Conservation (phyloP, 2,888 invertebrate species). For the Limnephilus lunatus region DNA sequence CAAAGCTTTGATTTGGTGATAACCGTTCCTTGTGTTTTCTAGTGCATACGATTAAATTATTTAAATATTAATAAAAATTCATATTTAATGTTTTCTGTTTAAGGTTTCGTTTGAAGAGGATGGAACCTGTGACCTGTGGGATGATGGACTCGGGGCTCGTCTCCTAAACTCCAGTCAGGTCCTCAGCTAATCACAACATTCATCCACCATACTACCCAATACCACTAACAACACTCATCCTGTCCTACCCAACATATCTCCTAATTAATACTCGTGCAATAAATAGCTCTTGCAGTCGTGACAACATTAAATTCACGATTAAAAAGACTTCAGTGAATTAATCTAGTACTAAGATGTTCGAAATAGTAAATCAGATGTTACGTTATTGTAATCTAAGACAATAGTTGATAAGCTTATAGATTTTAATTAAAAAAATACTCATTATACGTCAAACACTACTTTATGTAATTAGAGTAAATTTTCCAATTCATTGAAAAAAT, state of each 20-base stretch:
- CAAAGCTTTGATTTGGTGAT: background rate
- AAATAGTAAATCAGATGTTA: background rate
- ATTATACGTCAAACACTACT: background rate
- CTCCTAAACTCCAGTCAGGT: conserved; percentile 46
- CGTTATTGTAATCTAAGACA: background rate
- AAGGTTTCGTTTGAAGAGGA: conserved; percentile 66
- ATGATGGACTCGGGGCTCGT: conserved; percentile 50
- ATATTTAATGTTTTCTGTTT: conserved; percentile 4
- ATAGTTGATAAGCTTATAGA: background rate
- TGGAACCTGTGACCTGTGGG: conserved; percentile 60
- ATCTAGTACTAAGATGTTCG: background rate
- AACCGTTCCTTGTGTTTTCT: background rate
- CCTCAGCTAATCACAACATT: conserved; percentile 36
- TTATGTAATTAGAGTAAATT: background rate
- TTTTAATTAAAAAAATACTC: background rate
- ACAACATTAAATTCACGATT: background rate
- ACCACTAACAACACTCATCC: background rate
- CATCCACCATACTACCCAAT: background rate
- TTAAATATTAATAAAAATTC: background rate
- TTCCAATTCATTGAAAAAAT: background rate
- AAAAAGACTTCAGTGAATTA: background rate
- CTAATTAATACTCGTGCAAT: background rate
- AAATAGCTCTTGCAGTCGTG: background rate
- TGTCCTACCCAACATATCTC: background rate
- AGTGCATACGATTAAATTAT: background rate